These are phyloP conservation scores for Rhabdophis nuchalis DNA, from an alignment of 2,797 vertebrate genomes.

Conservation along the genomic window DNA sequence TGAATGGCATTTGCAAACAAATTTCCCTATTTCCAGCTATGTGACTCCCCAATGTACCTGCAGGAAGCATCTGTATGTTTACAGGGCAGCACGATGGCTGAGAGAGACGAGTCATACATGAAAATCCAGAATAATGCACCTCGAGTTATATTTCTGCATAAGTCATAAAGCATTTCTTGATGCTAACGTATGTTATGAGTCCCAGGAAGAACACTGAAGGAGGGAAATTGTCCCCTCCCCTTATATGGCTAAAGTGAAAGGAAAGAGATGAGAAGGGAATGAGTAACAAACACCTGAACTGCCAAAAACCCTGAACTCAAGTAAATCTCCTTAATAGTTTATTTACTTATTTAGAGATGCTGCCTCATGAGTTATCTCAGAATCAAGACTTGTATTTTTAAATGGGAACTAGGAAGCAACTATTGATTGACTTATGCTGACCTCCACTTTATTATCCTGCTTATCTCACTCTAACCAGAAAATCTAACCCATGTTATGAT, in stretches of 20 bases:
- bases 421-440: neutral
- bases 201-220: neutral
- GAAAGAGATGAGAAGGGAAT: neutral
- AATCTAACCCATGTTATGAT: neutral
- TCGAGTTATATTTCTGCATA: neutral
- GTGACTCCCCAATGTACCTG: neutral
- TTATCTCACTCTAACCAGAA: neutral
- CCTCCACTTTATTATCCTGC: neutral
- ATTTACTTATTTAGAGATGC: neutral
- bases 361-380: neutral
- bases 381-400: neutral
- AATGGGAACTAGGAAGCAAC: neutral
- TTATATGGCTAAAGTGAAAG: neutral
- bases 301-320: neutral
- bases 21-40: neutral
- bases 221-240: neutral
- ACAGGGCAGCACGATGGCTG: neutral
- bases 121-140: constrained; percentile 20
- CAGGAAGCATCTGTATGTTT: neutral
- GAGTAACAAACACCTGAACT: neutral
- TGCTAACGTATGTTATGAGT: neutral
- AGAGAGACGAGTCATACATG: constrained; percentile 20
- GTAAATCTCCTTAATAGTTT: neutral
- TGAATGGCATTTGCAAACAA: neutral
- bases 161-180: neutral